phyloP scores from a whole-genome alignment of 1,140 invertebrate species.

The Eriosoma lanigerum region DNA sequence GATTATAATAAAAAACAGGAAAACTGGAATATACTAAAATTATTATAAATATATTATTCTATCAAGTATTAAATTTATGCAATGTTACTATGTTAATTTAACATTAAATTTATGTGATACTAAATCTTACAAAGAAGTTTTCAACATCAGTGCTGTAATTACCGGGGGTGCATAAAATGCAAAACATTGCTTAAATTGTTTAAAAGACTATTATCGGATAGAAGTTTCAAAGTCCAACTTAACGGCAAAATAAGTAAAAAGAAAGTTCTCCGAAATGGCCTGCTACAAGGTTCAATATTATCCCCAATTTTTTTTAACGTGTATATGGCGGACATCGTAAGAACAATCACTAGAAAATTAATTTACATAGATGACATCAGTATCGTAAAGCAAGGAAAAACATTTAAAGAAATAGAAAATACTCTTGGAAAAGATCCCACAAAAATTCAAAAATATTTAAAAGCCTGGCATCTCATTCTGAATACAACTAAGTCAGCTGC shows the following conservation, averaged over 20 bases:
- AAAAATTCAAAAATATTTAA: conserved; percentile 38
- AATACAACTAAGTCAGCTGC: conserved; percentile 23
- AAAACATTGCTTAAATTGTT: neutral
- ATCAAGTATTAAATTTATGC: too few relatives aligned
- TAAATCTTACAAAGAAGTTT: too few relatives aligned
- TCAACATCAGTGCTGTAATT: too few relatives aligned
- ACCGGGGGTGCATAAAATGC: too few relatives aligned
- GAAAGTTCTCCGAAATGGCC: conserved; percentile 33
- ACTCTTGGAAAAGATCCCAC: conserved; percentile 13
- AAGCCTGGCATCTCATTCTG: conserved; percentile 33
- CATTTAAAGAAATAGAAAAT: conserved; percentile 38
- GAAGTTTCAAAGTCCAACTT: conserved; percentile 14
- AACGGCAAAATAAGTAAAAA: conserved; percentile 14
- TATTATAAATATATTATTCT: too few relatives aligned
- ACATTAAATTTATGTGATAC: too few relatives aligned
- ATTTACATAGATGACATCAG: conserved; percentile 35
- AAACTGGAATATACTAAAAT: too few relatives aligned
- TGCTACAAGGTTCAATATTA: conserved; percentile 43
- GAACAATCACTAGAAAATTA: conserved; percentile 36
- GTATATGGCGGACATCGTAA: conserved; percentile 15
- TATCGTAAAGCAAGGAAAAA: conserved; percentile 23
- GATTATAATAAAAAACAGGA: too few relatives aligned
- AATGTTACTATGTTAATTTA: too few relatives aligned
- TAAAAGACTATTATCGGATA: neutral
- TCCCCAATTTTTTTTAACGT: conserved; percentile 42